Percentiles rank a stretch among this genome's conserved stretches.
phyloP scores from a whole-genome alignment of 2,797 vertebrate species.

The Scleropages formosus region DNA sequence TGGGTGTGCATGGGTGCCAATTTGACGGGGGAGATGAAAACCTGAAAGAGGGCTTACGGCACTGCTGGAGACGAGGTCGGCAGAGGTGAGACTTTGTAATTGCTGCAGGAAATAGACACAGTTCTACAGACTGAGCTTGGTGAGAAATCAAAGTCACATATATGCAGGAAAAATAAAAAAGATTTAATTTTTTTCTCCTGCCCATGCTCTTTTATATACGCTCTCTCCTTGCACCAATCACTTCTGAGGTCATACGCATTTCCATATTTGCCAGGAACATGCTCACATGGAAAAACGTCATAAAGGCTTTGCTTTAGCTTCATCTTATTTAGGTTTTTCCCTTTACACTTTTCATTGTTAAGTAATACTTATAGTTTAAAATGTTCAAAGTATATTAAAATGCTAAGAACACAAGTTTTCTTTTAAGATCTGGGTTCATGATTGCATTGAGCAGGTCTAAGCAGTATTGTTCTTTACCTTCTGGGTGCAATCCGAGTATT shows the following conservation, averaged over 20 bases:
- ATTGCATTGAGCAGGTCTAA: no score
- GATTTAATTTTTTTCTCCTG: background rate
- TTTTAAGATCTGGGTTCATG: no score
- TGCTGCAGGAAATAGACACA: background rate
- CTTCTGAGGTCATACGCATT: background rate
- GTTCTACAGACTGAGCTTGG: background rate
- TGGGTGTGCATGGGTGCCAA: slow-evolving; percentile 17
- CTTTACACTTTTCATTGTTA: no score
- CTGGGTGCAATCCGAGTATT: no score
- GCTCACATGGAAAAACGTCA: background rate
- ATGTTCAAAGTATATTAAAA: no score
- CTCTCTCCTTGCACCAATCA: background rate
- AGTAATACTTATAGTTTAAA: no score
- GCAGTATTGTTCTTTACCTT: no score
- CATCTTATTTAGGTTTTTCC: background rate
- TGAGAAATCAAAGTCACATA: background rate
- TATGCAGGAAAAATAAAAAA: background rate
- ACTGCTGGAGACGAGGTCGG: background rate
- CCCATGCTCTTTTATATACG: slow-evolving; percentile 8
- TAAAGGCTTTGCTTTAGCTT: background rate
- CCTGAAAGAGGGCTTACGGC: slow-evolving; percentile 8
- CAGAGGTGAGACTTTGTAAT: background rate
- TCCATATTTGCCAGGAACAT: no score
- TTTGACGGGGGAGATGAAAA: slow-evolving; percentile 18
- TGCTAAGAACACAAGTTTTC: no score